Evolutionary conservation across 2,888 invertebrate genomes (phyloP).

Genomic region (Dichetophora obliterata): DNA sequence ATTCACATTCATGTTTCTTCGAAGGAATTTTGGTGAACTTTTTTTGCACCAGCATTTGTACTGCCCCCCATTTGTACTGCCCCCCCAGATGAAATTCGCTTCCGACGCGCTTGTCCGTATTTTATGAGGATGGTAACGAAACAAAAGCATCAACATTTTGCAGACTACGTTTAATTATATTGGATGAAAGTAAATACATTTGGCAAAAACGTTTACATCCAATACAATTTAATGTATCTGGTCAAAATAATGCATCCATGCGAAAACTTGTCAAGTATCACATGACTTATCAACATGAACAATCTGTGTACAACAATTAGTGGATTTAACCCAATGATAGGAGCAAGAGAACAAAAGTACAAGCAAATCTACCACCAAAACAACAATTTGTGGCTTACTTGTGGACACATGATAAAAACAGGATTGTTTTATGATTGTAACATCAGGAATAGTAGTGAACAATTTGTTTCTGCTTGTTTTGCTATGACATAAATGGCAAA

Average conservation of each 20-base stretch:
- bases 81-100: no score
- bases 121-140: no score
- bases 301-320: constrained; percentile 52
- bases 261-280: constrained; percentile 56
- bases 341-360: neutral
- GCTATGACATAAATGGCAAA: constrained; percentile 42
- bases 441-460: neutral
- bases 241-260: neutral
- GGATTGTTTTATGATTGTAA: neutral
- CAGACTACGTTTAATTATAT: no score
- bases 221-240: neutral
- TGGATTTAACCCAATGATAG: constrained; percentile 19
- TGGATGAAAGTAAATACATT: no score
- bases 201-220: neutral
- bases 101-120: no score
- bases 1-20: no score
- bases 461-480: neutral
- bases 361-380: neutral
- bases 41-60: no score
- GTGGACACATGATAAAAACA: neutral
- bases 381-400: neutral
- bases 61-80: no score
- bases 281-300: constrained; percentile 60
- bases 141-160: no score
- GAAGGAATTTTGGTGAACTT: no score